phyloP scores from a whole-genome alignment of 2,113 vertebrate genomes.

The Campylomormyrus tamandua region DNA sequence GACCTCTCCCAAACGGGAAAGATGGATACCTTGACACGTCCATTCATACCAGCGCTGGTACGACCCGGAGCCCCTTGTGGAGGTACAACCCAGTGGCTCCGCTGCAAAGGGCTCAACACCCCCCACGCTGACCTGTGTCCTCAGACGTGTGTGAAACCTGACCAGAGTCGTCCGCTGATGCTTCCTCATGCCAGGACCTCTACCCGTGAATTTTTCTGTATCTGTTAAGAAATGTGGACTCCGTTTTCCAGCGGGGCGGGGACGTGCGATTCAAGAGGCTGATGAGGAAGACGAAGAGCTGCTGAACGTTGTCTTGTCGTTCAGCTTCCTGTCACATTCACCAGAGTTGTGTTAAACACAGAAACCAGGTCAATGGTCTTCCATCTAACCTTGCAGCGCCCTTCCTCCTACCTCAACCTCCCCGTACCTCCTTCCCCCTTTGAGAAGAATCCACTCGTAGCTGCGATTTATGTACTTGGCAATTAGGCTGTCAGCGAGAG shows the following conservation, averaged over 20 bases:
- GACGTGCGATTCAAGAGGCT: not conserved
- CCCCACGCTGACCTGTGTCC: not conserved
- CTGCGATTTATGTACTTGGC: not conserved
- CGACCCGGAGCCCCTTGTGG: not conserved
- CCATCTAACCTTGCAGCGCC: not conserved
- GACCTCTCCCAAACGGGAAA: not conserved
- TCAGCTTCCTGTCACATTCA: not conserved
- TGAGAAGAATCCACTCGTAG: not conserved
- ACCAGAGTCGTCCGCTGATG: not conserved
- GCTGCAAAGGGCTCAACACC: not conserved
- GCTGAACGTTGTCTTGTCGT: not conserved
- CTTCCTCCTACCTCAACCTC: not conserved
- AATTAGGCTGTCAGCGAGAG: constrained; percentile 10
- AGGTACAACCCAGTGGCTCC: not conserved
- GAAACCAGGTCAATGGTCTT: not conserved
- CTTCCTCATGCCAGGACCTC: not conserved
- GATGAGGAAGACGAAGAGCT: not conserved
- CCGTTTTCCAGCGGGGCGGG: not conserved
- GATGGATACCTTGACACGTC: not conserved
- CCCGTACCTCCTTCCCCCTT: not conserved
- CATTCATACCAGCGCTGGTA: not conserved
- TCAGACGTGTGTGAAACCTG: not conserved
- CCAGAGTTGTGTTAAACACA: not conserved
- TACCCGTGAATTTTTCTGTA: not conserved
- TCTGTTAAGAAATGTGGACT: not conserved